phyloP scores from a whole-genome alignment of 64 coral and sea anemone genomes.

The Cladopsammia gracilis region DNA sequence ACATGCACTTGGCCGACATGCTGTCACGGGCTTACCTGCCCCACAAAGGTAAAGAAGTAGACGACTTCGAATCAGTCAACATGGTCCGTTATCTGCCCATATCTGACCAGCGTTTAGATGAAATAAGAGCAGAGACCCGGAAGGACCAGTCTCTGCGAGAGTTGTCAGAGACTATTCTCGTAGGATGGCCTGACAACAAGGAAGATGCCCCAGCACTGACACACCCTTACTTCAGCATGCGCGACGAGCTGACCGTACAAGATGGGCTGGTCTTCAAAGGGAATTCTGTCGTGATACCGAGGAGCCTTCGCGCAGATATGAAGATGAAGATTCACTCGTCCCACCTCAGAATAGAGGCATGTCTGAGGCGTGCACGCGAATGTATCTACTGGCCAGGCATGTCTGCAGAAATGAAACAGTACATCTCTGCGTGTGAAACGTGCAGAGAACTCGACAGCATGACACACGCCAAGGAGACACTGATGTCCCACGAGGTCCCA shows the following conservation, averaged over 20 bases:
- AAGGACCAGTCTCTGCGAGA: no score
- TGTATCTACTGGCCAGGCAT: conserved; percentile 29
- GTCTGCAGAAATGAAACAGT: not conserved
- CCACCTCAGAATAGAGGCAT: conserved; percentile 4
- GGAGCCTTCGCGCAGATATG: conserved; percentile 17
- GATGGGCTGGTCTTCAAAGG: conserved; percentile 32
- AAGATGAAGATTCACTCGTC: conserved; percentile 10
- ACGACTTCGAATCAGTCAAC: no score
- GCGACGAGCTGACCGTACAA: conserved; percentile 35
- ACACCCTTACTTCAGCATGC: no score
- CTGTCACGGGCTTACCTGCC: no score
- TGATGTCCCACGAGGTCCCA: conserved; percentile 39
- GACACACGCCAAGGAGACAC: not conserved
- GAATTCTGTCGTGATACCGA: conserved; percentile 9
- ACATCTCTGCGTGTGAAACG: conserved; percentile 5
- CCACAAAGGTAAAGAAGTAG: no score
- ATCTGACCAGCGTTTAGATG: no score
- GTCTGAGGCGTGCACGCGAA: conserved; percentile 20
- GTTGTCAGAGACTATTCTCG: no score
- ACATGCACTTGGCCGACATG: no score
- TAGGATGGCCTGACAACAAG: no score
- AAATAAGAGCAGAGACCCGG: no score
- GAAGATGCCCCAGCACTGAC: no score
- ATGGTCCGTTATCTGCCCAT: no score
- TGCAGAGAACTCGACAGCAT: conserved; percentile 22